Base-by-base conservation (phyloP, 1,140 invertebrate species). In the Chironomus tepperi region DNA sequence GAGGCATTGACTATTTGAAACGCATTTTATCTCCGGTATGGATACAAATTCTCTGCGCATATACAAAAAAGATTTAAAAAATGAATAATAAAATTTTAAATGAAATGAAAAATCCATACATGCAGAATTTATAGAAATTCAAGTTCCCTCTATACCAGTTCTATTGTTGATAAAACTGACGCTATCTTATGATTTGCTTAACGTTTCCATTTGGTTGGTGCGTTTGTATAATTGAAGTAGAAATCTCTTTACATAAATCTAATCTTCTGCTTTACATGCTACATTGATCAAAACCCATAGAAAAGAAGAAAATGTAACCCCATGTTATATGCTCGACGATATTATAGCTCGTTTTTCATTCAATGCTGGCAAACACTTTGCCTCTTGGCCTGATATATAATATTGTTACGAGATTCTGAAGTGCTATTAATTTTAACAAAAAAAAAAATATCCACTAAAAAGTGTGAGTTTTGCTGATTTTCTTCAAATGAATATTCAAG, bases 171-270 rank as follows among this genome's bases (percentile, higher is more conserved):
- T 12, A 15, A 57, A 15, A 57, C 12, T 15, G 47, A 57, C 47
- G 47, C n/a, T 57, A 57, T 57, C 47, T 15, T 70, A 70, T 18
- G 65, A 15, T 70, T 70, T 16, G 65, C 65, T 70, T 21, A 10
- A 19, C 65, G 16, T 19, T 70, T 70, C 65, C 65, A 70, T 9
- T 70, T 18, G 65, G 18, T 16, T 70, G 16, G 65, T 19, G 47
- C 47, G 47, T 10, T 12, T 12, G 18, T 16, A 67, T 19, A 70
- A 16, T 19, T 8, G 16, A 18, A 70, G 65, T 18, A 18, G 18
- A 70, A 70, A 70, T 70, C 65, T 70, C 65, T 70, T 70, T 70
- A 70, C 65, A 70, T 70, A 18, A 70, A 70, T 21, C 16, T 70
- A 70, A 70, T 70, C 65, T 70, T 16, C n/a, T 70, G 18, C 18